Base-by-base conservation (phyloP, 2,888 invertebrate species). In the Melolontha melolontha region DNA sequence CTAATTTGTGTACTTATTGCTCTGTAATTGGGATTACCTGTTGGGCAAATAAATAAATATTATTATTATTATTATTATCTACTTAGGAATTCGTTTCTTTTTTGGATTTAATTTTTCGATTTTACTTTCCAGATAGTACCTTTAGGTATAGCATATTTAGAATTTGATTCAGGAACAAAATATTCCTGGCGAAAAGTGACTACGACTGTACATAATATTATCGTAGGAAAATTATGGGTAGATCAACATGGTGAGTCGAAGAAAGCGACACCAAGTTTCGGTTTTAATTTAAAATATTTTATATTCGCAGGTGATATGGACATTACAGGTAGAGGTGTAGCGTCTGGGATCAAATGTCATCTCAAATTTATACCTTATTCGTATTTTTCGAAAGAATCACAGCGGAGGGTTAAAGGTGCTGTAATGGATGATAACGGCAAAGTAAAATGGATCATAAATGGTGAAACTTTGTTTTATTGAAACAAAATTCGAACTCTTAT, bases 161-260 rank as follows among this genome's bases (percentile, higher is more conserved):
- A 88, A 81, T 93, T 93, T 81, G 83, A 84, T 22, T 85, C 86
- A 76, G 91, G 91, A 42, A 93, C 95, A 83, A 95, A 95, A 81
- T 99, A 96, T 85, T 94, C 97, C 6, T 99, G 98, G 97, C 90
- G 96, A 75, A 99, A 99, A 88, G 93, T 98, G 63, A 98, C 97
- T 17, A 99, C 98, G 17, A 98, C 98, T 5, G 97, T 99, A 59
- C 98, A 99, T 87, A 99, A 99, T 84, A 99, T 99, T 78, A 98
- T 99, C 77, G 98, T 99, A 68, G 99, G 99, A 73, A 97, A 96
- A 84, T 87, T 99, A 75, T 99, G 99, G 99, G 97, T 99, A 68
- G 99, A 99, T 86, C 97, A 99, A 85, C 97, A 98, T 82, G 99
- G 82, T 81, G 75, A 75, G 75, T 72, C 52, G n/a, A 1, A 27